These are phyloP conservation scores for Catonia carolina DNA, from an alignment of 2,888 invertebrate species.

Conservation along the genomic window DNA sequence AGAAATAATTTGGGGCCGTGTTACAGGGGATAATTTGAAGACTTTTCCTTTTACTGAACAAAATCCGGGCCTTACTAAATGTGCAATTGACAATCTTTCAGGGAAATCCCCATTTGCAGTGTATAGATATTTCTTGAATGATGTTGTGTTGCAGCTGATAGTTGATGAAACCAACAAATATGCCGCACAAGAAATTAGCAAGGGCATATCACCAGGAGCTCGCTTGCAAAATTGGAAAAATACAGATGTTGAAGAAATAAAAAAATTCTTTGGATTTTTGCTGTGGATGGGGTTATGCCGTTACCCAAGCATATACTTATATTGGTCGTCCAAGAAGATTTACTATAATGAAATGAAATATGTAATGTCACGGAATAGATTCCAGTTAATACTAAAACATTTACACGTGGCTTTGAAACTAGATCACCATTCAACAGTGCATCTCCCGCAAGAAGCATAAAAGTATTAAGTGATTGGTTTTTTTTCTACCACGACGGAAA, in stretches of 20 bases:
- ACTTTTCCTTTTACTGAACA: neutral
- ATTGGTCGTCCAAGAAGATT: neutral
- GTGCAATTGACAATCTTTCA: neutral
- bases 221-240: too few species aligned
- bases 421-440: too few species aligned
- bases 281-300: neutral
- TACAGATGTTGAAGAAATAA: neutral
- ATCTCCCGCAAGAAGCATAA: too few species aligned
- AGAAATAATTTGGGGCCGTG: too few species aligned
- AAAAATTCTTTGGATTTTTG: neutral
- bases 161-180: neutral
- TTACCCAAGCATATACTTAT: neutral
- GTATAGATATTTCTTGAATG: neutral
- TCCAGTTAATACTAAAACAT: neutral
- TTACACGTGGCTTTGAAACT: too few species aligned
- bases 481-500: too few species aligned
- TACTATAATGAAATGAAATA: neutral
- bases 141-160: neutral
- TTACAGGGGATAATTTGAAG: too few species aligned
- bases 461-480: too few species aligned
- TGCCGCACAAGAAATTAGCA: neutral
- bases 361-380: neutral
- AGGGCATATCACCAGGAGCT: neutral
- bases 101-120: neutral
- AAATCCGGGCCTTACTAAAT: neutral